phyloP scores from a whole-genome alignment of 1,140 invertebrate species.

The Nomia melanderi region DNA sequence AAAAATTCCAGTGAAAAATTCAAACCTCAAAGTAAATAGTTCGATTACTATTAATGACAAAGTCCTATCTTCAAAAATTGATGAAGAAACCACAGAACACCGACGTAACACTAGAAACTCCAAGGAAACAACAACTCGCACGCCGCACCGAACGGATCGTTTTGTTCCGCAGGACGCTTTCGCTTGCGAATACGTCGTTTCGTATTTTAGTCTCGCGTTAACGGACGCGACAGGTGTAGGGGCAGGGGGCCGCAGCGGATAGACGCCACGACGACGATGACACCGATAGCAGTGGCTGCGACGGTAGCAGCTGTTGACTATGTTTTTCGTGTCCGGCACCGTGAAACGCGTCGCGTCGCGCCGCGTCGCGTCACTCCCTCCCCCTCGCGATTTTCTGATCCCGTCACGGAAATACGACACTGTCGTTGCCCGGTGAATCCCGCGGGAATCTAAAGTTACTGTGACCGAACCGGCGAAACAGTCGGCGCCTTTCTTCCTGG shows the following conservation, averaged over 20 bases:
- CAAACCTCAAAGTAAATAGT: too few relatives aligned
- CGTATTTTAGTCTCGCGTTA: constrained; percentile 74
- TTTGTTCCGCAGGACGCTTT: constrained; percentile 47
- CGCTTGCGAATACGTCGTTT: constrained; percentile 47
- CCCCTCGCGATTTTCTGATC: constrained; percentile 34
- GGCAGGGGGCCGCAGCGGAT: neutral
- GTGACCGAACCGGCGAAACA: neutral
- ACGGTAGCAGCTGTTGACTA: constrained; percentile 71
- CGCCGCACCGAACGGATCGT: constrained; percentile 33
- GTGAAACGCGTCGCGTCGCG: constrained; percentile 43
- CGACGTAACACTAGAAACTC: too few relatives aligned
- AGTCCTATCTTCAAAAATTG: too few relatives aligned
- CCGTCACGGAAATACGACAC: constrained; percentile 45
- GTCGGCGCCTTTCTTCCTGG: neutral
- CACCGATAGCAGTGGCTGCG: constrained; percentile 48
- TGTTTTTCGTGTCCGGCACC: constrained; percentile 74
- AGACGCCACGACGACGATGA: constrained; percentile 17
- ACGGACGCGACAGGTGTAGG: constrained; percentile 71
- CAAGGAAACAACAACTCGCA: too few relatives aligned
- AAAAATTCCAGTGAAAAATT: too few relatives aligned
- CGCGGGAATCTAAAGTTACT: constrained; percentile 44
- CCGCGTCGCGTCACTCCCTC: neutral
- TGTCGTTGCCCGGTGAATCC: constrained; percentile 42
- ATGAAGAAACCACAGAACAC: too few relatives aligned
- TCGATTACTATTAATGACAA: too few relatives aligned